Base-by-base conservation (phyloP, 2,113 vertebrate genomes). In the Oryzias woworae region DNA sequence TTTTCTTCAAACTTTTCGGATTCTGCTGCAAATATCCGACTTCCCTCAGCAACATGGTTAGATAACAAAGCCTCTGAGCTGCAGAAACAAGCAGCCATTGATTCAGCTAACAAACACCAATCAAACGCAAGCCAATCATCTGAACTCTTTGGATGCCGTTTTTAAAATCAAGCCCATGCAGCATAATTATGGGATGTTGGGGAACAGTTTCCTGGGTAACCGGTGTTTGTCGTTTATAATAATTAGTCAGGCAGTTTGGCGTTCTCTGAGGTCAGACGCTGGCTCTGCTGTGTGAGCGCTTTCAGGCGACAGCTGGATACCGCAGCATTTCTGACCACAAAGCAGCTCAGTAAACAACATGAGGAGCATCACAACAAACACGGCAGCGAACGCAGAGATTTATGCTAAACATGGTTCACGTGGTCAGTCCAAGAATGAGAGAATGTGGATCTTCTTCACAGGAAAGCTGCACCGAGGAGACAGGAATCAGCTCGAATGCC, bases 191-290 rank as follows among this genome's bases (percentile, higher is more conserved):
- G 70, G 70, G 57, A 73, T 73, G 70, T 58, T 73, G 75, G 53
- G 53, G 53, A 43, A 70, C 45, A 1, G 73, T 82, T 84, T 72
- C 84, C 78, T n/a, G 44, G 23, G 78, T 52, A 42, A 79, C 78
- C 46, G 24, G 45, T 67, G 70, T 71, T 81, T 69, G 54, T 60
- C 62, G 42, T 83, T 81, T 78, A 80, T 68, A 62, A 81, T 83
- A 74, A 83, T 85, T 78, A 84, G 66, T 1, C 41, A 1, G 6
- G 58, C 58, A 64, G 70, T 81, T 72, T 73, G 56, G 59, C 20
- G 14, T 47, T 23, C 36, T 20, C 66, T 74, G 80, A 79, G 75
- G 80, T 81, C 16, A 56, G 55, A 75, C 58, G 16, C 59, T 60
- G 76, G 50, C 63, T 62, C 14, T 50, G 26, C 24, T 77, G 56